Evolutionary conservation across 2,797 vertebrate genomes (phyloP).

Genomic region (Agapornis canus): DNA sequence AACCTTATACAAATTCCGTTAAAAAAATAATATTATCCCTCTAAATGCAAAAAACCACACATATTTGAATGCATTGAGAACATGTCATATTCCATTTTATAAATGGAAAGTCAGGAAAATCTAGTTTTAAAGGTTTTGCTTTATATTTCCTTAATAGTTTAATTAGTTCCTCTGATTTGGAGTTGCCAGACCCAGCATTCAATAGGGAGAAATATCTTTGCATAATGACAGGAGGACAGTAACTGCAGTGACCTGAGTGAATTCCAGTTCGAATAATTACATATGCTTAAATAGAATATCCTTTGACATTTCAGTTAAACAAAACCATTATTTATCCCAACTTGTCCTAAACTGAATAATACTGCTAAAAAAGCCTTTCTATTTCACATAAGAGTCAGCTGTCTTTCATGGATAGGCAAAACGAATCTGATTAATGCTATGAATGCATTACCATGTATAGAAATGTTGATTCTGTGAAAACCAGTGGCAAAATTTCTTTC

Average conservation of each 20-base stretch:
- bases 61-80: neutral
- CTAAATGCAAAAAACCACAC: slow-evolving; percentile 15
- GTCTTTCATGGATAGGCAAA: neutral
- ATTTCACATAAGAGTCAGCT: neutral
- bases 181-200: neutral
- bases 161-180: neutral
- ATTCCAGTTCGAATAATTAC: neutral
- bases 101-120: slow-evolving; percentile 7
- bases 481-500: neutral
- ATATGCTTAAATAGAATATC: neutral
- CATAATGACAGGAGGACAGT: neutral
- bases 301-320: neutral
- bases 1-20: neutral
- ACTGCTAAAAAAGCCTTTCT: neutral
- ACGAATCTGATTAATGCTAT: neutral
- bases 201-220: neutral
- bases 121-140: neutral
- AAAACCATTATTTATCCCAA: neutral
- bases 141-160: slow-evolving; percentile 29
- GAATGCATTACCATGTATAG: neutral
- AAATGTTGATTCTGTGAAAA: neutral
- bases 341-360: neutral
- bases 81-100: neutral
- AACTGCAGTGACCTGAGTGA: neutral
- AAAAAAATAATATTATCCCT: neutral